A percentile compares a stretch with the other conserved stretches of the same genome.
Evolutionary conservation across 2,797 vertebrate genomes (phyloP).

Genomic region (Phataginus tetradactyla): DNA sequence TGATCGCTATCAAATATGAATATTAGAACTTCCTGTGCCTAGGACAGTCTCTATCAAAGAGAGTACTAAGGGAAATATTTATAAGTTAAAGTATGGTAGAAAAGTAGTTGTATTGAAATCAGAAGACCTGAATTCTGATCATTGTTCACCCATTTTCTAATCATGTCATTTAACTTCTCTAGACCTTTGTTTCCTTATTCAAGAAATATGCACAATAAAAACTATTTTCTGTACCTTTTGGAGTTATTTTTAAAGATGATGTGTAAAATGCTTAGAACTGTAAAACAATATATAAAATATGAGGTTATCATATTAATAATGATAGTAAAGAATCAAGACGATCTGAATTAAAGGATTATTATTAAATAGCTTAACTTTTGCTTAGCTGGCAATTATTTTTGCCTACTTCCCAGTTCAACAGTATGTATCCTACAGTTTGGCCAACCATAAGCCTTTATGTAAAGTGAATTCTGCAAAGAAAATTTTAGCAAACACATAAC

Average conservation of each 20-base stretch:
- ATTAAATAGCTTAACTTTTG: not conserved
- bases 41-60: not conserved
- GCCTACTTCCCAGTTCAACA: not conserved
- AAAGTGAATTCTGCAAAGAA: slow-evolving; percentile 41
- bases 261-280: not conserved
- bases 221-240: not conserved
- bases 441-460: not conserved
- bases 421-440: not conserved
- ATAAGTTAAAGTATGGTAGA: not conserved
- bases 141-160: not conserved
- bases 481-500: not conserved
- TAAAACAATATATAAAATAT: not conserved
- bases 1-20: not conserved
- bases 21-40: not conserved
- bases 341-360: not conserved
- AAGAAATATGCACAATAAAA: not conserved
- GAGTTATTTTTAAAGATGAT: not conserved
- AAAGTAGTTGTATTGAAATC: not conserved
- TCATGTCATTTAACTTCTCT: not conserved
- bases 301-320: not conserved
- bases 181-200: not conserved
- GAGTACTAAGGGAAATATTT: not conserved
- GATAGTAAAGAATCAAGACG: not conserved
- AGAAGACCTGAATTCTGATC: not conserved
- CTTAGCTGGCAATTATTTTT: not conserved